These are phyloP conservation scores for Neoniphon sammara DNA, from an alignment of 2,797 vertebrate genomes.

Conservation along the genomic window DNA sequence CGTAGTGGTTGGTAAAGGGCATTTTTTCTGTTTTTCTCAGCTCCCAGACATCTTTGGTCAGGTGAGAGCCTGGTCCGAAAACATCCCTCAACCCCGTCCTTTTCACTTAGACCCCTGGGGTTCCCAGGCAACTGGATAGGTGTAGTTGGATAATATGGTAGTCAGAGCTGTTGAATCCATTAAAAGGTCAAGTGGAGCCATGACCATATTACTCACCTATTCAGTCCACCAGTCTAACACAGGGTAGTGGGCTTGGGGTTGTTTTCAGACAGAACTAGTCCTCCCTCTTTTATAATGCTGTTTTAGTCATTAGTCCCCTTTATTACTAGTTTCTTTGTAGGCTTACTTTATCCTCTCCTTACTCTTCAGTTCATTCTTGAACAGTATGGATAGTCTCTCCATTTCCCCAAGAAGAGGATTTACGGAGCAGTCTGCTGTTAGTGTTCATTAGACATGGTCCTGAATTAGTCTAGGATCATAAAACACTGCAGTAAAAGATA, in stretches of 20 bases:
- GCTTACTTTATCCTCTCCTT: conserved; percentile 40
- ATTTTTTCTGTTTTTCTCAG: conserved; percentile 78
- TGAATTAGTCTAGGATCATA: conserved; percentile 14
- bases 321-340: conserved; percentile 55
- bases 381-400: conserved; percentile 8
- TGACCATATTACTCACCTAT: conserved; percentile 42
- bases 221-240: conserved; percentile 34
- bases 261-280: conserved; percentile 75
- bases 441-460: conserved; percentile 13
- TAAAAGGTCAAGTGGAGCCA: conserved; percentile 14
- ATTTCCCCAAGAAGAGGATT: conserved; percentile 10
- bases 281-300: conserved; percentile 58
- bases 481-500: conserved; percentile 17
- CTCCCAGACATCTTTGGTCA: conserved; percentile 79
- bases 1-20: conserved; percentile 77
- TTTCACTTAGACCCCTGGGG: conserved; percentile 6
- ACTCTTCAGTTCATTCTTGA: conserved; percentile 18
- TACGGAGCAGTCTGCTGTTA: conserved; percentile 4
- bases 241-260: conserved; percentile 56
- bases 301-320: conserved; percentile 47
- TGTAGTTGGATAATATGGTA: conserved; percentile 36
- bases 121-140: conserved; percentile 38
- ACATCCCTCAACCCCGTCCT: conserved; percentile 63
- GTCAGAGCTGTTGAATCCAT: not conserved
- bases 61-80: conserved; percentile 81